Evolutionary conservation across 2,888 invertebrate genomes (phyloP).

Genomic region (Drosophila koepferae): DNA sequence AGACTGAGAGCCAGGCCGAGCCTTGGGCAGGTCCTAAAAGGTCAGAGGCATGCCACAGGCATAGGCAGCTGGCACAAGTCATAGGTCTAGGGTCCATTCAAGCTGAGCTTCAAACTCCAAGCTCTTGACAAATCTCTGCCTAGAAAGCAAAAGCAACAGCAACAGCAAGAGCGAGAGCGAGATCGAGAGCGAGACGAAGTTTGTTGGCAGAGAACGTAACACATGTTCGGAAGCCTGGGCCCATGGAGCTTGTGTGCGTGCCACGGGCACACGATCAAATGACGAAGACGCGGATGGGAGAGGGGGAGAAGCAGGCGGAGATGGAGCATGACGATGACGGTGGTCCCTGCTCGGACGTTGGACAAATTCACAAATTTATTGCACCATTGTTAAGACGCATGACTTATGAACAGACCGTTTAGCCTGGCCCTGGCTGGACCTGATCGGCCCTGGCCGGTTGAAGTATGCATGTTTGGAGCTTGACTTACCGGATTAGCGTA

Average conservation of each 20-base stretch:
- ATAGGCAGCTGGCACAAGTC: slow-evolving; percentile 23
- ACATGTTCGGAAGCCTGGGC: slow-evolving; percentile 68
- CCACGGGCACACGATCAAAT: slow-evolving; percentile 75
- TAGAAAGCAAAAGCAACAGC: slow-evolving; percentile 32
- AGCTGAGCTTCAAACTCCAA: slow-evolving; percentile 29
- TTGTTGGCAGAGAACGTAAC: slow-evolving; percentile 34
- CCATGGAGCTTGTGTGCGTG: slow-evolving; percentile 41
- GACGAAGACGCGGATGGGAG: slow-evolving; percentile 44
- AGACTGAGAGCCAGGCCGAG: slow-evolving; percentile 28
- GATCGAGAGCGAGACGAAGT: slow-evolving; percentile 14
- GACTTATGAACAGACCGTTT: slow-evolving; percentile 70
- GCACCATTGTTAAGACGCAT: slow-evolving; percentile 74
- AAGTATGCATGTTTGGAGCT: slow-evolving; percentile 19
- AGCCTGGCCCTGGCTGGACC: slow-evolving; percentile 7
- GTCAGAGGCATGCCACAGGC: slow-evolving; percentile 58
- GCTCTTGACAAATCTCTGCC: slow-evolving; percentile 63
- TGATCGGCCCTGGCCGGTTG: slow-evolving; percentile 7
- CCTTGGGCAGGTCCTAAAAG: slow-evolving; percentile 46
- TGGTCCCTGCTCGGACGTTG: slow-evolving; percentile 65
- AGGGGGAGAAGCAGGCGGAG: slow-evolving; percentile 9
- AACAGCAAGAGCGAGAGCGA: background rate
- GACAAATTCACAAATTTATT: slow-evolving; percentile 81
- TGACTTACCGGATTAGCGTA: slow-evolving; percentile 93
- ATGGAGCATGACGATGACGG: slow-evolving; percentile 29
- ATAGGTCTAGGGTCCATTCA: slow-evolving; percentile 24